Base-by-base conservation (phyloP, 2,888 invertebrate genomes). In the Ferrisia virgata region DNA sequence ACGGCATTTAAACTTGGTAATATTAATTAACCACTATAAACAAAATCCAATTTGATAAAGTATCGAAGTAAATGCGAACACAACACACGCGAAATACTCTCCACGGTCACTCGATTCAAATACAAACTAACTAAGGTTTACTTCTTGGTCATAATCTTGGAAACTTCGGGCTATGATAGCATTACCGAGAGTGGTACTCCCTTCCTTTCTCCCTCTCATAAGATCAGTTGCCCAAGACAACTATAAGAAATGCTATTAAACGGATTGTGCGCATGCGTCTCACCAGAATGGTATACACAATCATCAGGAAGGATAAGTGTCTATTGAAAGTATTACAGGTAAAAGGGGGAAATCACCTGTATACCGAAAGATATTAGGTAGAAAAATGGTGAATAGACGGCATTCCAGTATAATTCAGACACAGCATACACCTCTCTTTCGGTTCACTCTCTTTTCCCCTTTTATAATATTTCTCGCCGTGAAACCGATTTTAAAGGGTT, bases 291-390 rank as follows among this genome's bases (percentile, higher is more conserved):
- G 72, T 36, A 76, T 69, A 69, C 36, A 76, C 72, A 76, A 36
- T 76, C 31, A 36, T 36, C 31, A 76, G 72, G 72, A 76, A 76
- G 72, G 72, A 76, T 76, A 76, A 76, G 18, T 76, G 72, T 76
- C 72, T 76, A 76, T 76, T 76, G 72, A 76, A 76, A 76, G 72
- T 76, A 53, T 53, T 53, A 76, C 72, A 76, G 36, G 72, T 76
- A 76, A 76, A 76, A 76, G 72, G 72, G 72, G 72, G 72, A 76
- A 76, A 36, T 76, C 72, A 76, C 72, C 72, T 76, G 72, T 76
- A n/a, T 18, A 76, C 72, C 72, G 72, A 76, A 76, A 76, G 72
- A 76, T 76, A 76, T 76, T 76, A 76, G 18, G 72, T 76, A 36
- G 72, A 76, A 72, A 33, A 36, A 69, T 69, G 36, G 72, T 76